These are phyloP conservation scores for Apomyelois bistriatella DNA, from an alignment of 2,888 invertebrate genomes.

Conservation along the genomic window DNA sequence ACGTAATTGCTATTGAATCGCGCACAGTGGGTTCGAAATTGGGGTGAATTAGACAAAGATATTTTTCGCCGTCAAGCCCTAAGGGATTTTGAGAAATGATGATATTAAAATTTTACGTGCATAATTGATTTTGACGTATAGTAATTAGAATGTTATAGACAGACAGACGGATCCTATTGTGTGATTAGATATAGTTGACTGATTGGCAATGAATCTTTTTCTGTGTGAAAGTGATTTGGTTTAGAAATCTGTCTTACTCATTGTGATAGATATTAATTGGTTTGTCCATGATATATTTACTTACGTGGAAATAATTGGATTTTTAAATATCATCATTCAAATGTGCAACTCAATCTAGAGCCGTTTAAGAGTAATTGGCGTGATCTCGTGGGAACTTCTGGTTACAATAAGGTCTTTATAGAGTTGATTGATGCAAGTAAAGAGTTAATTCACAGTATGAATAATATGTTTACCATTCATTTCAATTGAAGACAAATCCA, in stretches of 20 bases:
- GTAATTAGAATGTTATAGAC: conserved; percentile 59
- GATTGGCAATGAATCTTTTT: conserved; percentile 36
- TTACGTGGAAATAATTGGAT: conserved; percentile 14
- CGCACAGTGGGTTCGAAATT: conserved; percentile 23
- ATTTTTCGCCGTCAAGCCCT: conserved; percentile 29
- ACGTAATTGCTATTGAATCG: conserved; percentile 5
- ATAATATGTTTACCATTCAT: too few species aligned
- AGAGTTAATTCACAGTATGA: not conserved
- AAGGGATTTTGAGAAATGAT: conserved; percentile 56
- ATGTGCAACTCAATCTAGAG: not conserved
- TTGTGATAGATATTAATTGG: conserved; percentile 4
- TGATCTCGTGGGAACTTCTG: not conserved
- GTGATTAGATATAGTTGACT: conserved; percentile 57
- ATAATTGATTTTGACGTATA: conserved; percentile 69
- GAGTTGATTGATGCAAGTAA: not conserved
- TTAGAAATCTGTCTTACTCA: conserved; percentile 21
- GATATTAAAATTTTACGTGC: conserved; percentile 63
- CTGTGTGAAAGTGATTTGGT: conserved; percentile 42
- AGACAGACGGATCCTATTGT: conserved; percentile 48
- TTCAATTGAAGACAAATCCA: too few species aligned
- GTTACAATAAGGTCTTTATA: not conserved
- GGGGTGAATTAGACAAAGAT: conserved; percentile 14
- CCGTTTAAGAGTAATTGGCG: not conserved
- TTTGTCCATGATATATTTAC: not conserved
- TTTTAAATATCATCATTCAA: not conserved